These are phyloP conservation scores for Peromyscus californicus DNA, from an alignment of 2,113 vertebrate genomes.

Conservation along the genomic window DNA sequence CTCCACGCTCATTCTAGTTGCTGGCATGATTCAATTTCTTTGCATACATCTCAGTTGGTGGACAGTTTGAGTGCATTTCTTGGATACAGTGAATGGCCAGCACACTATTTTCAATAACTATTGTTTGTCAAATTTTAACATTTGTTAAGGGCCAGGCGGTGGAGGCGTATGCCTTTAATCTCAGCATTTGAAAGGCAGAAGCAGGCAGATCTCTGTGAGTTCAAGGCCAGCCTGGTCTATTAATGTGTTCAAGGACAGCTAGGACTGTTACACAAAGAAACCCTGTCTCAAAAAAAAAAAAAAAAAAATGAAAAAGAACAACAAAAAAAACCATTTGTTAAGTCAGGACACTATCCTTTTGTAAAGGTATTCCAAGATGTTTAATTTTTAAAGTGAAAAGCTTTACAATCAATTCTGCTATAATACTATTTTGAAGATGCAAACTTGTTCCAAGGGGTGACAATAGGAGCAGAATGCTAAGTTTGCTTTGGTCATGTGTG, in stretches of 20 bases:
- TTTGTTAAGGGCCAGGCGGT: neutral
- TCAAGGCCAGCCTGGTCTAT: no score
- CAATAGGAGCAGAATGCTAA: neutral
- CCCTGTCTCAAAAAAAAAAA: no score
- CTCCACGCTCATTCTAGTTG: constrained; percentile 4
- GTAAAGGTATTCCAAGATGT: neutral
- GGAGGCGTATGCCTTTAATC: no score
- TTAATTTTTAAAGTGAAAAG: constrained; percentile 15
- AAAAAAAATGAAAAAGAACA: no score
- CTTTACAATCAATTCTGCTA: constrained; percentile 26
- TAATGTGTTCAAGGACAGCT: no score
- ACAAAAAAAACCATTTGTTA: neutral
- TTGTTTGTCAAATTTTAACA: constrained; percentile 34
- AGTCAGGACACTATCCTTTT: constrained; percentile 36
- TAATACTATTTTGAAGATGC: constrained; percentile 43
- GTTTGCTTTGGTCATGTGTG: constrained; percentile 11
- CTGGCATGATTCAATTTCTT: constrained; percentile 8
- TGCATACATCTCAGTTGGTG: neutral
- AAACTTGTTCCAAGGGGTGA: constrained; percentile 28
- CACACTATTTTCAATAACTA: constrained; percentile 27
- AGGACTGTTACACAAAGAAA: no score
- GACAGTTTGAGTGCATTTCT: neutral
- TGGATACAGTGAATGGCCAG: neutral
- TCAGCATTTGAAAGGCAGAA: no score
- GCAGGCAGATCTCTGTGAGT: no score